Evolutionary conservation across 2,888 invertebrate genomes (phyloP), one percentile per base, ranked within the genome.

Genomic region (Pediacus dermestoides): DNA sequence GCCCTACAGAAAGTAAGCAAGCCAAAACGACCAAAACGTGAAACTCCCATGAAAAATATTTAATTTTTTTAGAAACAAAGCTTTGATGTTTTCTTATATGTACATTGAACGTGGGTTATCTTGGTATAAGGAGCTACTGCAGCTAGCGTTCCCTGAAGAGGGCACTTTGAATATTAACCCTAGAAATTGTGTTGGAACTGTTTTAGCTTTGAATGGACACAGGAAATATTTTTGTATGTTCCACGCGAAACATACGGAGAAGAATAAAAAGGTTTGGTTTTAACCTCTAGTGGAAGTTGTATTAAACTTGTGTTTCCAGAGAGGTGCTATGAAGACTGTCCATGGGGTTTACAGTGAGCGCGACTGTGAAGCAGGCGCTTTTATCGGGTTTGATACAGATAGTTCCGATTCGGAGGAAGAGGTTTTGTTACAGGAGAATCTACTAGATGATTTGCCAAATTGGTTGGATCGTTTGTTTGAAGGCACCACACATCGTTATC

Each of bases 211-310:
- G 47, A 97, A 97, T 72, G 96, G 97, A 13, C 91, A 93, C 72
- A 78, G 96, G 47, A 92, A 93, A 72, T 96, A 97, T 75, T 97
- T 94, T 74, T 96, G 94, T 69, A 94, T 99, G 76, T 99, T 95
- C 73, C 97, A 99, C 73, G 92, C 92, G 39, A 94, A 91, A 71
- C 93, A 94, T 70, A 88, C 89, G 1, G 92, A 91, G 71, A 76
- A 78, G 41, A 3, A 28, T 6, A 28, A 13, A 28, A 7, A 28
- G 10, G 10, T 28, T 28, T 6, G 9, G n/a, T n/a, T n/a, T n/a
- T n/a, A n/a, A n/a, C n/a, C n/a, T n/a, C n/a, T n/a, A n/a, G n/a
- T n/a, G n/a, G n/a, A n/a, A n/a, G n/a, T n/a, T n/a, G n/a, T n/a
- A n/a, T n/a, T n/a, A 7, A 25, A 25, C 4, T 25, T 6, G 4